phyloP scores from a whole-genome alignment of 2,888 invertebrate species.

The Synanthedon andrenaeformis region DNA sequence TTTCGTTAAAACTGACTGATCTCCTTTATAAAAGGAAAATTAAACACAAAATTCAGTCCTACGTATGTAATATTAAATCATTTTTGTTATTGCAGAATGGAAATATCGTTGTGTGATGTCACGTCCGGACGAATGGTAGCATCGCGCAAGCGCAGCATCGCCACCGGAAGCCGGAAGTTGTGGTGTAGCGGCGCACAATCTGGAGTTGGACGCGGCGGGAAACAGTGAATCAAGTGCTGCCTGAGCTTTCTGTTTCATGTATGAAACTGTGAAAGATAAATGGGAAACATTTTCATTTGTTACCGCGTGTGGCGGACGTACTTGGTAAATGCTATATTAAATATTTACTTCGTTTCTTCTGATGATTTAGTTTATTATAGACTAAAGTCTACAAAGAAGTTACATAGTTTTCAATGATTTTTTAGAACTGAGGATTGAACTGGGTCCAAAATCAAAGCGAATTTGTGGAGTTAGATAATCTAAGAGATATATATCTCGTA shows the following conservation, averaged over 20 bases:
- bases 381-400: too few relatives aligned
- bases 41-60: too few relatives aligned
- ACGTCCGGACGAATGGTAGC: slow-evolving; percentile 22
- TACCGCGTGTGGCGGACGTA: slow-evolving; percentile 14
- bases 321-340: too few relatives aligned
- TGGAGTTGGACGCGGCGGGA: slow-evolving; percentile 60
- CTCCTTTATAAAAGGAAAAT: too few relatives aligned
- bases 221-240: slow-evolving; percentile 66
- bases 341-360: too few relatives aligned
- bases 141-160: slow-evolving; percentile 52
- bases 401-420: too few relatives aligned
- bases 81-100: slow-evolving; percentile 18
- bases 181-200: slow-evolving; percentile 65
- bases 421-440: too few relatives aligned
- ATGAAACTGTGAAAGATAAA: slow-evolving; percentile 53
- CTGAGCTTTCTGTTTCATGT: slow-evolving; percentile 53
- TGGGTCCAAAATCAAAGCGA: too few relatives aligned
- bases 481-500: too few relatives aligned
- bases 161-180: slow-evolving; percentile 65
- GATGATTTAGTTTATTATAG: too few relatives aligned
- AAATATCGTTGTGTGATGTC: slow-evolving; percentile 40
- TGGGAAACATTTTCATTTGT: slow-evolving; percentile 37
- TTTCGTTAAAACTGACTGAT: too few relatives aligned
- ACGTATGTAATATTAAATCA: background rate
- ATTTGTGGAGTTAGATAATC: too few relatives aligned